Base-by-base conservation (phyloP, 2,888 invertebrate species). In the Crepidodera aurea region DNA sequence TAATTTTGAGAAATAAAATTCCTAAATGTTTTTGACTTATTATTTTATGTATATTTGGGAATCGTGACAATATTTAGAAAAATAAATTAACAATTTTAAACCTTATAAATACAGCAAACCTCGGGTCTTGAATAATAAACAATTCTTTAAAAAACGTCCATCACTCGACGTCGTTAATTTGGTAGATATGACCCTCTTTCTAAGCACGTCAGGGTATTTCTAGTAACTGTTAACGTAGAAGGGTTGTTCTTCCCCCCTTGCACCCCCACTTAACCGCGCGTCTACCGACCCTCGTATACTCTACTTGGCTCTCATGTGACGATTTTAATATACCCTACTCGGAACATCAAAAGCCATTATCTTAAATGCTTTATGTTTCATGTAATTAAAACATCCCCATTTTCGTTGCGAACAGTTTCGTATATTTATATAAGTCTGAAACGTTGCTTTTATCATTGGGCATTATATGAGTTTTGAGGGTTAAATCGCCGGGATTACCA, bases 331-430 rank as follows among this genome's bases (percentile, higher is more conserved):
- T 65, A 63, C 51, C 69, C 71, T 46, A 64, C 65, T 69, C 57
- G 65, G 66, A 65, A 66, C 70, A 70, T 70, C 70, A 70, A 71
- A 70, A 70, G 69, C 70, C 61, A 71, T 71, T 70, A 70, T 70
- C 69, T 68, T 69, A 69, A 71, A 70, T 67, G 71, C 71, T 71
- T 70, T 69, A 70, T 70, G 69, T 64, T 63, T 67, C 65, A 65
- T 60, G 65, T 68, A 68, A 69, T 67, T 69, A 71, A 71, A 58
- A 61, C 64, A 64, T 57, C 55, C 62, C 58, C 59, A 59, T 63
- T 63, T 63, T 59, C 51, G 37, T 15, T 57, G 39, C 48, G 16
- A 32, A 57, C 37, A 39, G 57, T 57, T 57, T 57, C 57, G 48
- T 40, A 53, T 51, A 42, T 59, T 25, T 60, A 46, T 57, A 53